These are phyloP conservation scores for Acanthochromis polyacanthus DNA, from an alignment of 2,113 vertebrate species.

Conservation along the genomic window DNA sequence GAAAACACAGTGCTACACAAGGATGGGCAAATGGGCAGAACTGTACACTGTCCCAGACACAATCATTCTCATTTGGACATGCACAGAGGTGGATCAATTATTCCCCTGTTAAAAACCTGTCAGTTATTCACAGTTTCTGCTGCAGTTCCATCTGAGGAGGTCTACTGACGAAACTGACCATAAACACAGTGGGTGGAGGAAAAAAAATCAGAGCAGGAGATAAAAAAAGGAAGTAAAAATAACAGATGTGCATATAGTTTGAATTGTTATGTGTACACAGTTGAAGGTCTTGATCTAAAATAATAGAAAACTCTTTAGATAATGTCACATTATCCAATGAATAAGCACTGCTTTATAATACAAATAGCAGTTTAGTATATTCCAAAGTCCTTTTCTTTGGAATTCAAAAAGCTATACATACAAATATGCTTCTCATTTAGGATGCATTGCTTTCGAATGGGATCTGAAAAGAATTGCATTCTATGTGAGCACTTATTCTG, in stretches of 20 bases:
- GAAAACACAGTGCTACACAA: slow-evolving; percentile 26
- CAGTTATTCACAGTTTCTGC: slow-evolving; percentile 3
- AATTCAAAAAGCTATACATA: not conserved
- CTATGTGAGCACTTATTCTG: not conserved
- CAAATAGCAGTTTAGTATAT: slow-evolving; percentile 6
- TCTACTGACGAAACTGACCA: no score
- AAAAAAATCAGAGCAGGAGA: not conserved
- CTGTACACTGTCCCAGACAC: slow-evolving; percentile 10
- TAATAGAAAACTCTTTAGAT: slow-evolving; percentile 13
- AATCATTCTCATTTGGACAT: slow-evolving; percentile 9
- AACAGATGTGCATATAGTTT: not conserved
- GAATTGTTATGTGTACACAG: not conserved
- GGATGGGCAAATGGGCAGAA: slow-evolving; percentile 9
- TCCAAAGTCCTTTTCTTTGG: not conserved
- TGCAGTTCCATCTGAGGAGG: not conserved
- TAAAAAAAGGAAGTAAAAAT: not conserved
- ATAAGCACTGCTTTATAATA: not conserved
- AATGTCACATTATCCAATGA: not conserved
- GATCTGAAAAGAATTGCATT: not conserved
- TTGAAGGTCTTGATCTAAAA: slow-evolving; percentile 8
- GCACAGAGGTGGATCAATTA: slow-evolving; percentile 21
- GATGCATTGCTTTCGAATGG: not conserved
- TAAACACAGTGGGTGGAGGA: no score
- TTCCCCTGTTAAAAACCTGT: not conserved
- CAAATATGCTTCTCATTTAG: not conserved